These are phyloP conservation scores for Trididemnum nubilum DNA, from an alignment of 23 tunicate genomes.

Conservation along the genomic window DNA sequence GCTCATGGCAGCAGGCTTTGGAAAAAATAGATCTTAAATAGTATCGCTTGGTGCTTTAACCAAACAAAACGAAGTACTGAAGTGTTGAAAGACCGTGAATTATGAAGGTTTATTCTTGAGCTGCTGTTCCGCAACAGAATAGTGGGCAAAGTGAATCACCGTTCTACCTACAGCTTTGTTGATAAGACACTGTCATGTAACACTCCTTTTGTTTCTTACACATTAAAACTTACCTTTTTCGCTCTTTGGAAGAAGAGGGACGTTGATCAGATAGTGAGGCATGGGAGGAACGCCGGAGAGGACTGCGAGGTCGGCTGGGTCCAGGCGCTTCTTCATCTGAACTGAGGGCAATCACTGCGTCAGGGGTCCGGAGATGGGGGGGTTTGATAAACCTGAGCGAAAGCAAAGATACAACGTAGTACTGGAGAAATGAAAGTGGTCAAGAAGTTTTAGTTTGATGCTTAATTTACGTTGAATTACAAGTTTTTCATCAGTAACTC, in stretches of 20 bases:
- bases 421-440: not conserved
- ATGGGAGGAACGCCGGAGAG: not conserved
- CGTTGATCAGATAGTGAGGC: not conserved
- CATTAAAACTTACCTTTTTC: too few relatives aligned
- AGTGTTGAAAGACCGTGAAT: too few relatives aligned
- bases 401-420: not conserved
- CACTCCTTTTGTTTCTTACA: too few relatives aligned
- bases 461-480: not conserved
- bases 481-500: not conserved
- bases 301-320: conserved; percentile 42
- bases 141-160: too few relatives aligned
- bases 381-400: conserved; percentile 59
- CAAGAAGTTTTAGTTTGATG: not conserved
- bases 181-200: too few relatives aligned
- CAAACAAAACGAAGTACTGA: too few relatives aligned
- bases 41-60: too few relatives aligned
- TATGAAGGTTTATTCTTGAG: too few relatives aligned
- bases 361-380: conserved; percentile 77
- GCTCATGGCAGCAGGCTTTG: too few relatives aligned
- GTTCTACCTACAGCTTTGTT: too few relatives aligned
- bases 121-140: too few relatives aligned
- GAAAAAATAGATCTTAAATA: too few relatives aligned
- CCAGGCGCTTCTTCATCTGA: conserved; percentile 68
- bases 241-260: not conserved
- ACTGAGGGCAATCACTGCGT: conserved; percentile 54